Conservation (phyloP, 92 coral and sea anemone species). For the Diadumene lineata region DNA sequence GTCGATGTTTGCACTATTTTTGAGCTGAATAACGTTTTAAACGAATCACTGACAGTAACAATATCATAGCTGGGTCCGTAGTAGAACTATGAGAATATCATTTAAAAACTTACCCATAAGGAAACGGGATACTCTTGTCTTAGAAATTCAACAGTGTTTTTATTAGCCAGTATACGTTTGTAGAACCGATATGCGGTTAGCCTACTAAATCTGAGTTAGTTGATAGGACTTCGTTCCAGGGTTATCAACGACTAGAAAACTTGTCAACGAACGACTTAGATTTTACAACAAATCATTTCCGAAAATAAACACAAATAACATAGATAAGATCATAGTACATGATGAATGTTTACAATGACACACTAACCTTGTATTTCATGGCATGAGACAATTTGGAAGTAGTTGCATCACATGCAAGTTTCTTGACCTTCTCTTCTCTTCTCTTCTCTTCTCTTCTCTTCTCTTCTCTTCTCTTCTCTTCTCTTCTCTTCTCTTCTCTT, state of each 20-base stretch:
- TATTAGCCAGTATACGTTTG: no score
- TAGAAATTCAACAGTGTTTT: no score
- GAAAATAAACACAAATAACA: conserved; percentile 5
- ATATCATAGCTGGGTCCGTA: no score
- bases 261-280: not conserved
- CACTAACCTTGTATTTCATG: not conserved
- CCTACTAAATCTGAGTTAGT: not conserved
- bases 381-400: not conserved
- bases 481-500: not conserved
- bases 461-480: not conserved
- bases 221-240: not conserved
- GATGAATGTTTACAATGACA: not conserved
- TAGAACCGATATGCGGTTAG: not conserved
- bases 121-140: no score
- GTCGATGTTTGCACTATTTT: no score
- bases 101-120: no score
- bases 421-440: not conserved
- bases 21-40: no score
- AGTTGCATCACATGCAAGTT: no score
- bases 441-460: not conserved
- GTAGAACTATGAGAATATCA: no score
- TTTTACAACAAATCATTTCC: conserved; percentile 27
- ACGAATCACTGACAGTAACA: no score
- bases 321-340: not conserved
- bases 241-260: conserved; percentile 4